Evolutionary conservation across 2,888 invertebrate species (phyloP), one percentile per base, ranked within the genome.

Genomic region (Formica aserva): DNA sequence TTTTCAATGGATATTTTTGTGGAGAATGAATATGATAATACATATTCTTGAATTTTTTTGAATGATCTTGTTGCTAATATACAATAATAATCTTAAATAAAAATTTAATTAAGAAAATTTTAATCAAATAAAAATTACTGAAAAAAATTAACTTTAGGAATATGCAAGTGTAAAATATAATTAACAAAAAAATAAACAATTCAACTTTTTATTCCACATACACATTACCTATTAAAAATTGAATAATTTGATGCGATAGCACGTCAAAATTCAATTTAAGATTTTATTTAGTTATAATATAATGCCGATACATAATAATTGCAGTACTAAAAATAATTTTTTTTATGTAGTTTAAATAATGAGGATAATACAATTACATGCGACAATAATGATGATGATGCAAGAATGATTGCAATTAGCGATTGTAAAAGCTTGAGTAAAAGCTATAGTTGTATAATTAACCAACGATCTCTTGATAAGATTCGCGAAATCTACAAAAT

Each of bases 401-500:
- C 60, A 80, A 15, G 57, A 77, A 45, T 35, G 55, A 45, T 35
- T 32, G 71, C 60, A 80, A 80, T 80, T 80, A 80, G 35, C 22
- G 45, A 45, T 26, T 57, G 60, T 60, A 60, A 48, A 48, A 18
- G 22, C 15, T 71, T 78, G 57, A 63, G 22, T 15, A 48, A 67
- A 60, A 78, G 22, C 22, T 13, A 22, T 22, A 15, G 41, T 22
- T 41, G 18, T 29, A n/a, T 72, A 80, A 72, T 71, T 80, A 80
- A 29, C 38, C 26, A 57, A 69, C 15, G 29, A 13, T 55, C 29
- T 57, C 26, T 55, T 55, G 38, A 41, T 48, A 4, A 55, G 22
- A 78, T 76, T 11, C 48, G 8, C 35, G 11, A 77, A 63, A 80
- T 35, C 32, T 80, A 41, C 78, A 60, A 72, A 15, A 45, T 45